phyloP scores from a whole-genome alignment of 2,797 vertebrate species.

The Hirundo rustica region DNA sequence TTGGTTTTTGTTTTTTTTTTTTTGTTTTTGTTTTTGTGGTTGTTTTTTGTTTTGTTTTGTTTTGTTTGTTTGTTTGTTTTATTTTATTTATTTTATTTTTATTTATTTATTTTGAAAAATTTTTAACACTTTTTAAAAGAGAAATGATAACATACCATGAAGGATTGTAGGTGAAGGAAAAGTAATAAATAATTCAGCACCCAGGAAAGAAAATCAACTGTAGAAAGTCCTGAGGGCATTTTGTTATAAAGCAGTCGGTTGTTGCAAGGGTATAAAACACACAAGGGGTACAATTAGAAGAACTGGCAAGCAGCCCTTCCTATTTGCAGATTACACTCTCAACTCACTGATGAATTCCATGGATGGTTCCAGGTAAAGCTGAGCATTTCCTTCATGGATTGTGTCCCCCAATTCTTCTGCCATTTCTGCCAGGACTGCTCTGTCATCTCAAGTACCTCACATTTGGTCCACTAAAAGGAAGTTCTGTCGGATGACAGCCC shows the following conservation, averaged over 20 bases:
- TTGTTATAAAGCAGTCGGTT: background rate
- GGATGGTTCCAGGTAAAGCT: background rate
- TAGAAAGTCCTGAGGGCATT: background rate
- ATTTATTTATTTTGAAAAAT: background rate
- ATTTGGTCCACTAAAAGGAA: background rate
- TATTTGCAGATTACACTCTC: background rate
- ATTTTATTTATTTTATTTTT: no score
- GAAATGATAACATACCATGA: background rate
- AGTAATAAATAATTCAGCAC: background rate
- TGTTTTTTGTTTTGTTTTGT: no score
- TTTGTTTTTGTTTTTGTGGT: no score
- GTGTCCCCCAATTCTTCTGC: background rate
- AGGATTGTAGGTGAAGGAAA: background rate
- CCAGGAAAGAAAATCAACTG: background rate
- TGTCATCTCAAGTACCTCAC: background rate
- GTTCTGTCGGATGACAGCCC: background rate
- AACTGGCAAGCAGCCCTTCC: background rate
- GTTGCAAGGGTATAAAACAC: background rate
- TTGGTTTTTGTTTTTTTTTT: no score
- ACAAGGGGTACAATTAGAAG: background rate
- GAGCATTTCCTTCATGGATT: background rate
- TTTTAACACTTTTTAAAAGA: background rate
- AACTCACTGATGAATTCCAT: background rate
- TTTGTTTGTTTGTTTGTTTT: no score
- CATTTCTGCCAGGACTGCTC: background rate